These are phyloP conservation scores for Agrochola circellaris DNA, from an alignment of 2,888 invertebrate species.

Conservation along the genomic window DNA sequence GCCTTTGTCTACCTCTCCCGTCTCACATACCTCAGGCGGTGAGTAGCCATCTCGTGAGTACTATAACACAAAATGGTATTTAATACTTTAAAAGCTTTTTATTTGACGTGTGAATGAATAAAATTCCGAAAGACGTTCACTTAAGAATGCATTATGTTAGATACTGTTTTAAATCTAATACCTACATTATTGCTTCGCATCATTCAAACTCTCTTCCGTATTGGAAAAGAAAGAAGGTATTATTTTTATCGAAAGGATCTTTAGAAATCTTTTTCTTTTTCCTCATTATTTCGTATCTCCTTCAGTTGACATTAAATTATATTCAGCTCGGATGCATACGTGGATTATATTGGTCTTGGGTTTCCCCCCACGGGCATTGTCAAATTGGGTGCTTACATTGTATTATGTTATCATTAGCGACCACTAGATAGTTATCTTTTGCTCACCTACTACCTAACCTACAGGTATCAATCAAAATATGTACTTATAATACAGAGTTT, in stretches of 20 bases:
- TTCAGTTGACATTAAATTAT: slow-evolving; percentile 19
- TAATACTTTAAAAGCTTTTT: slow-evolving; percentile 46
- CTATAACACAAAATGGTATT: slow-evolving; percentile 16
- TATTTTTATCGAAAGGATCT: not conserved
- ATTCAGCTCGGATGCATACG: slow-evolving; percentile 3
- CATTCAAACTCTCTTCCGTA: not conserved
- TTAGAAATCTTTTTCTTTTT: not conserved
- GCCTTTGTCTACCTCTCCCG: no score
- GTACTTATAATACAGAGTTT: not conserved
- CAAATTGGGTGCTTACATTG: not conserved
- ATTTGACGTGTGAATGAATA: slow-evolving; percentile 18
- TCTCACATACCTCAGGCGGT: no score
- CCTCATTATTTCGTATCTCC: slow-evolving; percentile 33
- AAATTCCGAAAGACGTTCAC: not conserved
- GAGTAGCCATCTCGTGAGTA: no score
- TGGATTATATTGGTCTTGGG: not conserved
- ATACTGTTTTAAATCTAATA: slow-evolving; percentile 8
- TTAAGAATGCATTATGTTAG: not conserved
- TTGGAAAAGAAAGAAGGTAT: not conserved
- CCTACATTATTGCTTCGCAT: not conserved
- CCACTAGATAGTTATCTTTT: not conserved
- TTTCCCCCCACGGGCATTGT: not conserved
- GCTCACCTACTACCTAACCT: not conserved
- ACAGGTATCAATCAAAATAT: not conserved
- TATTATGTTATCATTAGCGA: not conserved